Evolutionary conservation across 2,888 invertebrate genomes (phyloP).

Genomic region (Timandra comae): DNA sequence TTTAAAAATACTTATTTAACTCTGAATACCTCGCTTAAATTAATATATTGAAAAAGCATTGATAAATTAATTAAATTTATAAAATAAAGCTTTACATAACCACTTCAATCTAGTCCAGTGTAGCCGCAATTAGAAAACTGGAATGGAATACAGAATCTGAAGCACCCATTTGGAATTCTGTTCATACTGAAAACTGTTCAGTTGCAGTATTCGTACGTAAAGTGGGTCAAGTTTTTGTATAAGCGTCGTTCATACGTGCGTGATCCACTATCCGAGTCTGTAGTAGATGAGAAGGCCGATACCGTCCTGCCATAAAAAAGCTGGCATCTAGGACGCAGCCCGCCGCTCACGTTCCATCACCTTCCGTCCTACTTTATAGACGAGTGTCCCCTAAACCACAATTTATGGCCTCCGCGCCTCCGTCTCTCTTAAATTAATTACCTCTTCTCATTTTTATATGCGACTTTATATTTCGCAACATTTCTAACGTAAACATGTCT

Average conservation of each 20-base stretch:
- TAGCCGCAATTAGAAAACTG: too few species aligned
- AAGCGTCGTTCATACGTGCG: constrained; percentile 50
- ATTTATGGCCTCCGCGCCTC: constrained; percentile 51
- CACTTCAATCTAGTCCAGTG: too few species aligned
- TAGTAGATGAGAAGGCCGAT: constrained; percentile 63
- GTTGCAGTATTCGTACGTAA: constrained; percentile 37
- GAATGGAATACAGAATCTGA: constrained; percentile 1
- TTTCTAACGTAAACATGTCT: neutral
- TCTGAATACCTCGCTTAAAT: too few species aligned
- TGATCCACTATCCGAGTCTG: constrained; percentile 66
- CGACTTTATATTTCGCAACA: constrained; percentile 31
- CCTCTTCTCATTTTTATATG: constrained; percentile 29
- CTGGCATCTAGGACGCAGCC: constrained; percentile 57
- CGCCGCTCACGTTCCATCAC: constrained; percentile 50
- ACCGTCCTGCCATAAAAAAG: constrained; percentile 68
- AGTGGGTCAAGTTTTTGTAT: constrained; percentile 61
- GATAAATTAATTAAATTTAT: too few species aligned
- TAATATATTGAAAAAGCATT: too few species aligned
- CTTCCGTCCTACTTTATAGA: constrained; percentile 60
- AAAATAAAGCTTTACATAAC: too few species aligned
- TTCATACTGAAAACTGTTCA: constrained; percentile 24
- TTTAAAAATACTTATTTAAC: too few species aligned
- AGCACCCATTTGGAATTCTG: constrained; percentile 14
- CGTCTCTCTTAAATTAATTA: constrained; percentile 39
- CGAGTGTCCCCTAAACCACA: constrained; percentile 56